Evolutionary conservation across 2,113 vertebrate genomes (phyloP), one percentile per base, ranked within the genome.

Genomic region (Ceratotherium simum): DNA sequence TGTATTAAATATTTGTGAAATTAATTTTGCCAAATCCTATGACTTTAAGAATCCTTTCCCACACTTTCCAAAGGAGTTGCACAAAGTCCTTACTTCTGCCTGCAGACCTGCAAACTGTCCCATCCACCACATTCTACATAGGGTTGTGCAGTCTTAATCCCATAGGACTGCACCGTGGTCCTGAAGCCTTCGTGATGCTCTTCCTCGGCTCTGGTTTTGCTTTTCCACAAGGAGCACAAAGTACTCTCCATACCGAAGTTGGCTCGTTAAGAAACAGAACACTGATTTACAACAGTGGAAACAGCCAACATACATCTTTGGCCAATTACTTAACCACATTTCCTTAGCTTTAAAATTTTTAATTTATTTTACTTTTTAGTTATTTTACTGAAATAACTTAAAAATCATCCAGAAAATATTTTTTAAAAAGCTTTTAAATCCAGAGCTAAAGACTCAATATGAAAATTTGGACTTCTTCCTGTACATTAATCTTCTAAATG

Each of bases 311-410:
- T 58, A 10, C 65, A 73, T 29, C 17, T 80, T 27, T 75, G 46
- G 51, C 25, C 79, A 76, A 80, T 78, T 86, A 46, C 39, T 90
- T 78, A 75, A 81, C 33, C 29, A 48, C 11, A 16, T 46, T 92
- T 64, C 33, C 87, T 62, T 64, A 64, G 46, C 13, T 69, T 36
- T 60, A 51, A 91, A 39, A 42, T 6, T 60, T 48, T 58, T 5
- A 62, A 56, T 42, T 56, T 83, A 51, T 36, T 90, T 65, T 51
- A 39, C 14, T 84, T 39, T 94, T 60, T 65, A 42, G 9, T 65
- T 84, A 69, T 76, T 62, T 81, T 64, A 72, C 21, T 96, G 33
- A 85, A 92, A 69, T 62, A 79, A 83, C 33, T 60, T 69, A 83
- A 78, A n/a, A 69, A 78, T 51, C 23, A 33, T 58, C 21, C 64